phyloP scores from a whole-genome alignment of 2,797 vertebrate species.

The Enteromius fasciolatus region DNA sequence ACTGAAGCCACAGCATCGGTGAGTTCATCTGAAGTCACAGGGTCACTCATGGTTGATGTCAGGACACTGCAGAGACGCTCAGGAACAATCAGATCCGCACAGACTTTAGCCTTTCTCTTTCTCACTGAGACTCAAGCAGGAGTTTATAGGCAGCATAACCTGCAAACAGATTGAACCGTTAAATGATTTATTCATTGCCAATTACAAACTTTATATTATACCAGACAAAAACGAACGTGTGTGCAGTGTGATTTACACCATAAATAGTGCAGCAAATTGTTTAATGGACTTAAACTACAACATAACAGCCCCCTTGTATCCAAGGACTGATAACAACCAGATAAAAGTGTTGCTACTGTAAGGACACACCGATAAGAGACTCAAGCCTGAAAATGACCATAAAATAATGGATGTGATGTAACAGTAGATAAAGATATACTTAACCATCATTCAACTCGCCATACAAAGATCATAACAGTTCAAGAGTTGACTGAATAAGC shows the following conservation, averaged over 20 bases:
- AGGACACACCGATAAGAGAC: conserved; percentile 20
- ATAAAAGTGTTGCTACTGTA: conserved; percentile 34
- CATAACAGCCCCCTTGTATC: background rate
- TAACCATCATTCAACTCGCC: background rate
- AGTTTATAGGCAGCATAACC: conserved; percentile 85
- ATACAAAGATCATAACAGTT: background rate
- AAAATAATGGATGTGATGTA: background rate
- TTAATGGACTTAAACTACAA: background rate
- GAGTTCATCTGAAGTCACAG: conserved; percentile 64
- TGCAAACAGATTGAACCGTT: conserved; percentile 52
- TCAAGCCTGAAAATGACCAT: background rate
- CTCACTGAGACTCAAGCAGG: conserved; percentile 80
- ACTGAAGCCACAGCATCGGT: conserved; percentile 68
- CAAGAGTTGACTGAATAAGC: background rate
- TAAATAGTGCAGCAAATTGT: too few relatives aligned
- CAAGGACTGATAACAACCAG: conserved; percentile 26
- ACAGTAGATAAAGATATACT: background rate
- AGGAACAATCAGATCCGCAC: conserved; percentile 61
- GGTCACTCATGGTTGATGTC: conserved; percentile 73
- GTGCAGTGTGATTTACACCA: background rate
- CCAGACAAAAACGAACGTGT: too few relatives aligned
- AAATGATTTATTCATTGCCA: background rate
- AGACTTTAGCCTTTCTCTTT: conserved; percentile 84
- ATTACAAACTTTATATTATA: background rate
- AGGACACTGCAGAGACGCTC: conserved; percentile 42